Evolutionary conservation across 2,113 vertebrate species (phyloP), one percentile per base, ranked within the genome.

Genomic region (Anseranas semipalmata): DNA sequence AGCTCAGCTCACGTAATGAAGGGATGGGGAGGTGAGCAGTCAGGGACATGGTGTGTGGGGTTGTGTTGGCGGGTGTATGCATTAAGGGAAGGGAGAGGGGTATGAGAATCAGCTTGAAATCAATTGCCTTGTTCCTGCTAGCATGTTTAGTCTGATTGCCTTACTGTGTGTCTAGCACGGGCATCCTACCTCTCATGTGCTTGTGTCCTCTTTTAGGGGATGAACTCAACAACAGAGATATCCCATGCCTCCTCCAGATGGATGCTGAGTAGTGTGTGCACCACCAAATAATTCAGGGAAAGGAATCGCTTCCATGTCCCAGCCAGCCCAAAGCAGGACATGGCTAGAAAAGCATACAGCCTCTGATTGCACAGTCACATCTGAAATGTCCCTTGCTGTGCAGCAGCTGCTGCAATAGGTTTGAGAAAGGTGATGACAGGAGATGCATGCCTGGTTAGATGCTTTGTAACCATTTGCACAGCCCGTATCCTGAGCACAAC

Each of bases 151-250:
- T 32, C 13, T 2, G 10, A 30, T 25, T 4, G 1, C 32, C n/a
- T 80, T 41, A 12, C 15, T 0, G 0, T 6, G 16, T 0, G 0
- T 20, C 58, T 27, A 16, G 6, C 56, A 16, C 0, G 2, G 74
- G 20, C 28, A 32, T 30, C 41, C 66, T 8, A 5, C 53, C 53
- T 14, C 22, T 50, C 35, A 43, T 6, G 8, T n/a, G 62, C 53
- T 59, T 58, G 27, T 43, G 63, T 30, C 28, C 28, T 66, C n/a
- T 65, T 27, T 28, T 65, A 6, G 17, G 39, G 62, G 62, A 41
- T 28, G 27, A 30, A 43, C 35, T 35, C 32, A 65, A 6, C 58
- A 19, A 9, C 5, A n/a, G 48, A 45, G 13, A 24, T 53, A 50
- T 22, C 46, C 43, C 30, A 33, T 22, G 32, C 45, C 32, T 33